These are phyloP conservation scores for Hypotaenidia philippensis DNA, from an alignment of 2,797 vertebrate species.

Conservation along the genomic window DNA sequence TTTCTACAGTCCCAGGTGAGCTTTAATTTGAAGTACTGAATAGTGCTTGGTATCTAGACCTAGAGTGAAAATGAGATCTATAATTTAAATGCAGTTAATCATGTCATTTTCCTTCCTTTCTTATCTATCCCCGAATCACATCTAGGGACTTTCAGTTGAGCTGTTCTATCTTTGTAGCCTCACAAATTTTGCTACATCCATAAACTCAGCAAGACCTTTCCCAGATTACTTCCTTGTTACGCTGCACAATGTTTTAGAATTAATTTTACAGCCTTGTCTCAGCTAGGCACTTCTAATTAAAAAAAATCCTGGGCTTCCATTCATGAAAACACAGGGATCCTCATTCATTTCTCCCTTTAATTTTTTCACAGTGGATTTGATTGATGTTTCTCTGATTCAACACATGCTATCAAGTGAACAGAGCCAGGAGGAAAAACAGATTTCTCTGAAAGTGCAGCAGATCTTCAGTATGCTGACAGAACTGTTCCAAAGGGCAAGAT, in stretches of 20 bases:
- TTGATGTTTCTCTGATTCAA: conserved; percentile 61
- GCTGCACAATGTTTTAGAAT: neutral
- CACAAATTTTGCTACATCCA: neutral
- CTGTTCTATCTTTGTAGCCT: neutral
- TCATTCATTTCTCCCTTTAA: conserved; percentile 4
- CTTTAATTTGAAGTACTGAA: neutral
- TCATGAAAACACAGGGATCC: neutral
- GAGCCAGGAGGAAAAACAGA: neutral
- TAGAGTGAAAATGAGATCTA: neutral
- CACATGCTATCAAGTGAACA: conserved; percentile 6
- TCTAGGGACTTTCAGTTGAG: neutral
- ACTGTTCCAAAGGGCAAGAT: conserved; percentile 78
- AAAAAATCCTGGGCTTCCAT: neutral
- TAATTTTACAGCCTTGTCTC: neutral
- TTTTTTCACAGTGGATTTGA: conserved; percentile 69
- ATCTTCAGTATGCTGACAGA: conserved; percentile 75
- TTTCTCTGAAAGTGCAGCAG: conserved; percentile 70
- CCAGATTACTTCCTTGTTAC: neutral
- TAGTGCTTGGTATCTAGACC: neutral
- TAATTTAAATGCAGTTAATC: neutral
- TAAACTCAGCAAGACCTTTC: neutral
- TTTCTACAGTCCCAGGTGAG: neutral
- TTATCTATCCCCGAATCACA: neutral
- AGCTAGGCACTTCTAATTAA: neutral
- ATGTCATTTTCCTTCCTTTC: neutral